Base-by-base conservation (phyloP, 37 sponge, comb jelly and placozoan species). In the Agelas oroides region DNA sequence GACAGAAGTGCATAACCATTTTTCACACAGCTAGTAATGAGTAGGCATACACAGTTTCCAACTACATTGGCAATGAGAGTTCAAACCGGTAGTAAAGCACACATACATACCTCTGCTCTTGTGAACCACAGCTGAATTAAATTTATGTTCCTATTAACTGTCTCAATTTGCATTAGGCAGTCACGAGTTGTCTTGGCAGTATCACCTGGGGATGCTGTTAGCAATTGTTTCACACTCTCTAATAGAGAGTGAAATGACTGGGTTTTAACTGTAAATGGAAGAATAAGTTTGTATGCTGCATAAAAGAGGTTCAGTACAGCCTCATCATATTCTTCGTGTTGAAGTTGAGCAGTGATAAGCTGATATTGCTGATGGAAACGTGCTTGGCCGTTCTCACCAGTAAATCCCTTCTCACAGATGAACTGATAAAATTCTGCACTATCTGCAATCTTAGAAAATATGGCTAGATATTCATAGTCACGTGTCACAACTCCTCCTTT, bases 281-380 rank as follows among this genome's bases (percentile, higher is more conserved):
- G 59, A 14, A 95, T 88, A 59, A 79, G 79, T 18, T 84, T 73
- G 82, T 85, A 95, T 12, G 95, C 95, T 27, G 81, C 90, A 35
- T 53, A 54, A 62, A 95, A 92, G 73, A 92, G 95, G 69, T 85
- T 95, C 53, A 95, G 80, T 0, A 95, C 89, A 2, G 39, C 46
- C 8, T 95, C 95, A 36, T 95, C 84, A 65, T 95, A 94, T 25
- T 94, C 95, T 34, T 94, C 91, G 78, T 94, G 88, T 53, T 90
- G 91, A 0, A 94, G 72, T 70, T 87, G 87, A 31, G 84, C 77
- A 19, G 95, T 91, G 62, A 94, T 94, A 36, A 94, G 77, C 46
- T 86, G 87, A 37, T 95, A 90, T 83, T 95, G 80, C 66, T 95
- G 79, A 34, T 76, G 59, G 37, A 95, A 84, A 36, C 60, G 58